Evolutionary conservation across 1,140 invertebrate genomes (phyloP).

Genomic region (Heliconius hermathena): DNA sequence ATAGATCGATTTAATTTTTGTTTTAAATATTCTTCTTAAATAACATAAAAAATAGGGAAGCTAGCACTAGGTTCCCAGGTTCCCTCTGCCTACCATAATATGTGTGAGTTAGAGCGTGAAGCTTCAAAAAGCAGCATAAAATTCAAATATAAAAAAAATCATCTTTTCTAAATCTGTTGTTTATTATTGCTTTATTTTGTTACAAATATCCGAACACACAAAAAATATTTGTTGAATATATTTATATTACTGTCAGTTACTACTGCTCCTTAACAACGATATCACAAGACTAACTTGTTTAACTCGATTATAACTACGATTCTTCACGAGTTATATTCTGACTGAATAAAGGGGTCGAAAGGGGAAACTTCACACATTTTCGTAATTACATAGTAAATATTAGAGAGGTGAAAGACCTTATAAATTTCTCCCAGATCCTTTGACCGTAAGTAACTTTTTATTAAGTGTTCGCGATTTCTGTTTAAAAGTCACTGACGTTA

Average conservation of each 20-base stretch:
- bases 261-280: neutral
- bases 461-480: neutral
- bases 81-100: no score
- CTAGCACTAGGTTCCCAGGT: no score
- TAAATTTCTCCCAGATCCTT: neutral
- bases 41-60: no score
- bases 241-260: neutral
- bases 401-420: conserved; percentile 22
- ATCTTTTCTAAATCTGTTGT: neutral
- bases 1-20: no score
- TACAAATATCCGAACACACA: neutral
- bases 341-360: conserved; percentile 17
- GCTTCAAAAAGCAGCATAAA: no score
- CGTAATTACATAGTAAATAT: conserved; percentile 15
- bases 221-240: neutral
- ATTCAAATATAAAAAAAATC: neutral
- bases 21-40: no score
- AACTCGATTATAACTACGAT: neutral
- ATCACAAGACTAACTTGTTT: neutral
- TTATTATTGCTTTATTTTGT: neutral
- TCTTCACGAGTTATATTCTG: neutral
- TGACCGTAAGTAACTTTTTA: neutral
- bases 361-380: conserved; percentile 22
- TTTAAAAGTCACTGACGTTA: neutral
- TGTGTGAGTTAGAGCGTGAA: no score